Evolutionary conservation across 1,140 invertebrate species (phyloP).

Genomic region (Drosophila subpulchrella): DNA sequence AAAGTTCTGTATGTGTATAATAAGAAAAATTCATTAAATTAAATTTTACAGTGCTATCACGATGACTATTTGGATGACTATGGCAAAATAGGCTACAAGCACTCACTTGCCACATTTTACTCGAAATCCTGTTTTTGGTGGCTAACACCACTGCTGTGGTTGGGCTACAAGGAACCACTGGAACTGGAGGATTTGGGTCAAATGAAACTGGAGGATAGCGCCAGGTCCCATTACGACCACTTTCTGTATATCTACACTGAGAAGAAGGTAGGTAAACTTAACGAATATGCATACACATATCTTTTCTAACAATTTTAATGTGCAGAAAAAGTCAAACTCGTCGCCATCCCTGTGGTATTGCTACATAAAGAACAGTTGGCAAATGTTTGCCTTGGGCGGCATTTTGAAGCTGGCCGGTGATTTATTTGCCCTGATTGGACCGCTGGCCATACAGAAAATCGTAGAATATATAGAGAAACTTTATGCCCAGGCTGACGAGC

Average conservation of each 20-base stretch:
- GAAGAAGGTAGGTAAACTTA: conserved; percentile 55
- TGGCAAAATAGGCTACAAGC: conserved; percentile 85
- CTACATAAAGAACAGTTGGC: conserved; percentile 89
- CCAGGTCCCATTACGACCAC: conserved; percentile 80
- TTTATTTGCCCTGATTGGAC: conserved; percentile 90
- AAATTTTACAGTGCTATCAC: conserved; percentile 58
- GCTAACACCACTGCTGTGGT: conserved; percentile 88
- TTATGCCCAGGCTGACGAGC: conserved; percentile 46
- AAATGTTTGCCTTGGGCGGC: conserved; percentile 89
- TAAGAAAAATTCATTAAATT: not conserved
- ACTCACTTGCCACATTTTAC: conserved; percentile 88
- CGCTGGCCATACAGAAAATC: conserved; percentile 90
- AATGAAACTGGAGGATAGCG: conserved; percentile 88
- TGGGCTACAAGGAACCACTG: conserved; percentile 88
- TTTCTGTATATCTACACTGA: conserved; percentile 81
- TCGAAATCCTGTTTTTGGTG: conserved; percentile 92
- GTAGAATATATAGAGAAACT: conserved; percentile 87
- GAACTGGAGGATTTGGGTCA: conserved; percentile 89
- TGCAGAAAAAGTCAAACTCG: conserved; percentile 70
- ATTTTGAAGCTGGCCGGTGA: conserved; percentile 92
- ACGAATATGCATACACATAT: not conserved
- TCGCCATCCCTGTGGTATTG: conserved; percentile 87
- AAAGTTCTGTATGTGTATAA: too few species aligned
- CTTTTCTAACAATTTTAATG: conserved; percentile 14
- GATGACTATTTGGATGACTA: conserved; percentile 76